A percentile compares a stretch with the other conserved stretches of the same genome.
Evolutionary conservation across 2,888 invertebrate species (phyloP).

Genomic region (Chaetogeoica ovagalla): DNA sequence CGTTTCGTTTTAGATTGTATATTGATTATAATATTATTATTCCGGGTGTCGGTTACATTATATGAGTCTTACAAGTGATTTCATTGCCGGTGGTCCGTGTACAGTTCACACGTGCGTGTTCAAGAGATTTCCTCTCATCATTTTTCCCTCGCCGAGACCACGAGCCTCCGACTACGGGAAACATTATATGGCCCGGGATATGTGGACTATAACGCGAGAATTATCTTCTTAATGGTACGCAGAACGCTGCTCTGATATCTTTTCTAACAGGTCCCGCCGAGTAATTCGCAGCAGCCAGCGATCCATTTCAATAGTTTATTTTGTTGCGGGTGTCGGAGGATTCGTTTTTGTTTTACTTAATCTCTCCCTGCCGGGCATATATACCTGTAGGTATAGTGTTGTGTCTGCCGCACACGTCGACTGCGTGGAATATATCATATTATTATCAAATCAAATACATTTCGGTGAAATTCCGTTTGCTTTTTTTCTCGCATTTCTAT

Average conservation of each 20-base stretch:
- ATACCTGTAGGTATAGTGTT: neutral
- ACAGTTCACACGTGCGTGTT: conserved; percentile 4
- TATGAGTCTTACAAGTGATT: neutral
- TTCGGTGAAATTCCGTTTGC: neutral
- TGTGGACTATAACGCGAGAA: no score
- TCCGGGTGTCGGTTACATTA: neutral
- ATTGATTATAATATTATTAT: conserved; percentile 5
- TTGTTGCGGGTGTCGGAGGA: conserved; percentile 6
- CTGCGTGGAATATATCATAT: neutral
- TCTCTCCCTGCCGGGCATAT: conserved; percentile 18
- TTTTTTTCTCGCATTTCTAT: conserved; percentile 9
- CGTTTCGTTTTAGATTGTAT: conserved; percentile 2
- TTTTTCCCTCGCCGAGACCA: neutral
- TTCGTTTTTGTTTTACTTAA: conserved; percentile 25
- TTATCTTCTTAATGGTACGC: no score
- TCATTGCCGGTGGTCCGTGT: conserved; percentile 28
- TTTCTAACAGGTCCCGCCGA: neutral
- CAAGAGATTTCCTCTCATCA: neutral
- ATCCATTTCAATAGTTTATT: neutral
- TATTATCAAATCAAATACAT: neutral
- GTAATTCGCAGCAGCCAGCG: neutral
- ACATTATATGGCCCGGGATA: no score
- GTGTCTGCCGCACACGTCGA: conserved; percentile 31
- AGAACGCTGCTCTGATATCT: neutral
- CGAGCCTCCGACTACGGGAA: no score